Evolutionary conservation across 2,888 invertebrate species (phyloP).

Genomic region (Volucella zonaria): DNA sequence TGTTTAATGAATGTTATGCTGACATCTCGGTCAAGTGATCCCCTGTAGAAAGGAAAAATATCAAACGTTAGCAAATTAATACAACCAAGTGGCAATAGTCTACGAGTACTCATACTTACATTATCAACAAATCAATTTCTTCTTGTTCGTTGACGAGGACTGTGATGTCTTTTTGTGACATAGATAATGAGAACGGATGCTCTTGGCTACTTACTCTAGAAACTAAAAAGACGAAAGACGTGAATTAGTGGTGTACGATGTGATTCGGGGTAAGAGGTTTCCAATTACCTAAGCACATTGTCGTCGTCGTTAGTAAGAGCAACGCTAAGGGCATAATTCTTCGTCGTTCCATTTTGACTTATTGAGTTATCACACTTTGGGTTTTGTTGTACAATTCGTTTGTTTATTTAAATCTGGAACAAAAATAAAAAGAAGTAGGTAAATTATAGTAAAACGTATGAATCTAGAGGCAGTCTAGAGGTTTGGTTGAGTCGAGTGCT

Average conservation of each 20-base stretch:
- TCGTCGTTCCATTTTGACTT: slow-evolving; percentile 42
- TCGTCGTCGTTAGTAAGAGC: slow-evolving; percentile 2
- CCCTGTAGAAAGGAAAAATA: slow-evolving; percentile 67
- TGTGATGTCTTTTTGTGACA: slow-evolving; percentile 85
- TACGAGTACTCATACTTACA: slow-evolving; percentile 83
- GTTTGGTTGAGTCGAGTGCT: slow-evolving; percentile 25
- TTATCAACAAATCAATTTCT: slow-evolving; percentile 84
- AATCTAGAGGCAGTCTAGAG: slow-evolving; percentile 41
- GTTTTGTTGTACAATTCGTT: slow-evolving; percentile 9
- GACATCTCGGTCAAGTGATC: slow-evolving; percentile 78
- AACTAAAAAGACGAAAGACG: slow-evolving; percentile 33
- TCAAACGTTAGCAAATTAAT: neutral
- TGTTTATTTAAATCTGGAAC: slow-evolving; percentile 38
- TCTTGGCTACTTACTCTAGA: slow-evolving; percentile 76
- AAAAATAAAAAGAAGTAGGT: slow-evolving; percentile 25
- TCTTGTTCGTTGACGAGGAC: slow-evolving; percentile 84
- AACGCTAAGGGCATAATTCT: slow-evolving; percentile 39
- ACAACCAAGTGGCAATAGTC: neutral
- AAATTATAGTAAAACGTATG: neutral
- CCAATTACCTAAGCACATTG: slow-evolving; percentile 55
- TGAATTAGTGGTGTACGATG: neutral
- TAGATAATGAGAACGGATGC: slow-evolving; percentile 83
- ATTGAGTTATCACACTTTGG: slow-evolving; percentile 10
- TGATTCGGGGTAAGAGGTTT: neutral
- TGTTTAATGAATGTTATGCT: slow-evolving; percentile 85